phyloP scores from a whole-genome alignment of 53 echinoderm and acorn worm genomes.

The Holothuria scabra region DNA sequence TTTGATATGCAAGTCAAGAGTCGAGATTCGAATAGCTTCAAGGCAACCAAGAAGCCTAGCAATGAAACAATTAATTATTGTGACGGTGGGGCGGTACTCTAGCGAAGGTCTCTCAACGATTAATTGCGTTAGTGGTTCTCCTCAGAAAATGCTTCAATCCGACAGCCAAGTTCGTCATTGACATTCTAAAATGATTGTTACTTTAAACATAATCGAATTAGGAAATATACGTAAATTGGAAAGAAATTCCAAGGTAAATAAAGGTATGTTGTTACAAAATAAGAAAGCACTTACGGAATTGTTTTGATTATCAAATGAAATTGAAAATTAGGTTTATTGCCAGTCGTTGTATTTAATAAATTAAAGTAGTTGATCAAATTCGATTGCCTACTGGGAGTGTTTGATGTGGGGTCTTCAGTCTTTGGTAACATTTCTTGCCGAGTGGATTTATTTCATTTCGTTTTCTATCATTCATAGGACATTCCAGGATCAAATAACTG shows the following conservation, averaged over 20 bases:
- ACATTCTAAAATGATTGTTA: slow-evolving; percentile 41
- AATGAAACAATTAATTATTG: slow-evolving; percentile 33
- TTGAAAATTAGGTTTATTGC: slow-evolving; percentile 10
- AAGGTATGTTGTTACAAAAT: slow-evolving; percentile 40
- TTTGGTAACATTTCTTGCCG: slow-evolving; percentile 4
- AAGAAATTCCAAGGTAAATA: slow-evolving; percentile 41
- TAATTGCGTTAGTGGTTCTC: slow-evolving; percentile 33
- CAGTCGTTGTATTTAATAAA: slow-evolving; percentile 30
- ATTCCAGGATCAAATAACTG: no score
- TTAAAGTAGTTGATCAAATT: slow-evolving; percentile 15
- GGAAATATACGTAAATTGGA: slow-evolving; percentile 38
- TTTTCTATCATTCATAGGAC: no score
- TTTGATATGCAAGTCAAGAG: slow-evolving; percentile 19
- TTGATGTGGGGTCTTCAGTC: slow-evolving; percentile 19
- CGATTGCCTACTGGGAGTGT: slow-evolving; percentile 21
- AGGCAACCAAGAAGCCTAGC: slow-evolving; percentile 9
- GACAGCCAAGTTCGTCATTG: slow-evolving; percentile 8
- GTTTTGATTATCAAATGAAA: slow-evolving; percentile 47
- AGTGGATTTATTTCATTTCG: no score
- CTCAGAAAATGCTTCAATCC: slow-evolving; percentile 16
- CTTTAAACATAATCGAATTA: slow-evolving; percentile 38
- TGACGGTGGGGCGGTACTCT: background rate
- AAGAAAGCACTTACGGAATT: slow-evolving; percentile 38
- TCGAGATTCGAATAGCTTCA: slow-evolving; percentile 20
- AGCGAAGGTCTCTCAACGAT: slow-evolving; percentile 17